A percentile compares a stretch with the other conserved stretches of the same genome.
Evolutionary conservation across 2,888 invertebrate species (phyloP).

Genomic region (Euclidia mi): DNA sequence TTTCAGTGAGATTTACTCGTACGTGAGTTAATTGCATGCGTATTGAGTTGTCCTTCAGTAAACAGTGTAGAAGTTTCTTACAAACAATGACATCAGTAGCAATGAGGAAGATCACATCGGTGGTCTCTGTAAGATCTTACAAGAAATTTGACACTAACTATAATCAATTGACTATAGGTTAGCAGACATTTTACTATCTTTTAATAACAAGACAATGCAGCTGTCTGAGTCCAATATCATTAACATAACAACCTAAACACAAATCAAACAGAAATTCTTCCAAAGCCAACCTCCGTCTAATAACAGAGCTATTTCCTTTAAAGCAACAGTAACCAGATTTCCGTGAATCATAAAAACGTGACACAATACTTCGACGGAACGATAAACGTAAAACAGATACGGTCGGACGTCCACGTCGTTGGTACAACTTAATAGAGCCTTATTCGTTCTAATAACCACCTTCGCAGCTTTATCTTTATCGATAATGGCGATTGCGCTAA

Average conservation of each 20-base stretch:
- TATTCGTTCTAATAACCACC: constrained; percentile 75
- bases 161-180: too few relatives aligned
- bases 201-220: too few relatives aligned
- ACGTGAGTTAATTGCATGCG: too few relatives aligned
- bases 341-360: constrained; percentile 41
- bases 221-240: too few relatives aligned
- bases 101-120: too few relatives aligned
- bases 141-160: too few relatives aligned
- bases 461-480: constrained; percentile 76
- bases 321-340: constrained; percentile 10
- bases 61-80: too few relatives aligned
- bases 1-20: too few relatives aligned
- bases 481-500: constrained; percentile 79
- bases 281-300: neutral
- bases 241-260: neutral
- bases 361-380: constrained; percentile 19
- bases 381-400: constrained; percentile 52
- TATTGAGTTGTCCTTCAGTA: too few relatives aligned
- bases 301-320: neutral
- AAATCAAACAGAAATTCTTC: neutral
- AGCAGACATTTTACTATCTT: too few relatives aligned
- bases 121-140: too few relatives aligned
- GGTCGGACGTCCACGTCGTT: constrained; percentile 27
- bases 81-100: too few relatives aligned
- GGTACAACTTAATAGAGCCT: constrained; percentile 79